Base-by-base conservation (phyloP, 2,888 invertebrate species). In the Sinopyrophorus schimmeli region DNA sequence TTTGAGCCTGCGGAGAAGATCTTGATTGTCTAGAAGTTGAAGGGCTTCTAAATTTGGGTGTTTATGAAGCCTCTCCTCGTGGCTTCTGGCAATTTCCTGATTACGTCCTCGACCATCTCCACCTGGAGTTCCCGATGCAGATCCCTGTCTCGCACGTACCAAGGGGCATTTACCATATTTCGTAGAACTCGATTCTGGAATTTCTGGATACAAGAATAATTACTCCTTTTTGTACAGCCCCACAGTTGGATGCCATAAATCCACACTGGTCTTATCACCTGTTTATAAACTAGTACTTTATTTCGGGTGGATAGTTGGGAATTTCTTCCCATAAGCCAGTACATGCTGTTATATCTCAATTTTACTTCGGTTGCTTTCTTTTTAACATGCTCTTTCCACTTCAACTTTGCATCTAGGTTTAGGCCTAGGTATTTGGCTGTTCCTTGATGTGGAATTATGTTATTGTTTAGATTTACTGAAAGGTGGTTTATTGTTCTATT, bases 301-400 rank as follows among this genome's bases (percentile, higher is more conserved):
- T 31, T 31, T 31, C 16, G 15, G 17, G 17, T 7, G 3, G 24
- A 24, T 24, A 24, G 24, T 7, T 24, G 24, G 24, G n/a, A n/a
- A n/a, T n/a, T n/a, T n/a, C n/a, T n/a, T n/a, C n/a, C n/a, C n/a
- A n/a, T n/a, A n/a, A n/a, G 17, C 16, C 31, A 31, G 9, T 31
- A n/a, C 16, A 31, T 31, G 31, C 31, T 31, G 16, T 31, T 31
- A 31, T 31, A 31, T 31, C 17, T 31, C 17, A 31, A 16, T 31
- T 16, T 15, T 17, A 16, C 7, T 31, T 31, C 31, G 10, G 3
- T 37, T 37, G 23, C 4, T 37, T 20, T 37, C 14, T 23, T 24
- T 23, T 24, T 34, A 20, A 34, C 21, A 34, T 34, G 34, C 14
- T 34, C 26, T 38, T 38, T 38, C 38, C 17, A 38, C 17, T 35